Evolutionary conservation across 2,797 vertebrate species (phyloP), one percentile per base, ranked within the genome.

Genomic region (Spheniscus humboldti): DNA sequence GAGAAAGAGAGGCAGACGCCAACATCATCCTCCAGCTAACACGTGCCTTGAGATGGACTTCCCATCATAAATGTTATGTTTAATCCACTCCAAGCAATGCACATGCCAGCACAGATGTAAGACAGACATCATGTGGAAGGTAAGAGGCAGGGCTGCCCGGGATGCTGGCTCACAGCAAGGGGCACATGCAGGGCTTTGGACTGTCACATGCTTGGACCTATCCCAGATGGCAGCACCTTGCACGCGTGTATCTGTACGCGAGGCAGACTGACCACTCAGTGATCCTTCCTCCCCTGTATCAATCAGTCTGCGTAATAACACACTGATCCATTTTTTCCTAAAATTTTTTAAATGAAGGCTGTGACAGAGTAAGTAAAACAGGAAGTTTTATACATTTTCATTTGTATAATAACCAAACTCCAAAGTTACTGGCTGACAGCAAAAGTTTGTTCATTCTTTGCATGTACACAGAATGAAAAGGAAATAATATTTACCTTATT

Each of bases 401-500:
- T 39, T 72, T 60, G 16, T 45, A 16, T 50, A 77, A 55, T 3
- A 66, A 57, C 41, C 20, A 37, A 79, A 75, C 28, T 77, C 18
- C 28, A 43, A 87, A 68, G 43, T 55, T 48, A 39, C 50, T 23
- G 7, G 28, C 55, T 47, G 18, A 39, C 6, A 73, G 35, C 19
- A 59, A 28, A 33, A 48, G n/a, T 39, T 47, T 37, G 22, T 66
- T 37, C 41, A 55, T 28, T 64, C 45, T 86, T 73, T 45, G 33
- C 30, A 9, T 0, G 7, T 4, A 68, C 14, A 74, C 22, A 77
- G 69, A 88, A 77, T 2, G 5, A 77, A 62, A 87, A 88, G 31
- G 86, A 90, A 59, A 92, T 16, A 31, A 3, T 3, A 67, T 75
- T 97, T 98, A 98, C 98, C 98, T 98, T 97, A 98, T 98, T 91